A percentile compares a stretch with the other conserved stretches of the same genome.
These are phyloP conservation scores for Camponotus vicinus DNA, from an alignment of 1,140 invertebrate species.

Conservation along the genomic window DNA sequence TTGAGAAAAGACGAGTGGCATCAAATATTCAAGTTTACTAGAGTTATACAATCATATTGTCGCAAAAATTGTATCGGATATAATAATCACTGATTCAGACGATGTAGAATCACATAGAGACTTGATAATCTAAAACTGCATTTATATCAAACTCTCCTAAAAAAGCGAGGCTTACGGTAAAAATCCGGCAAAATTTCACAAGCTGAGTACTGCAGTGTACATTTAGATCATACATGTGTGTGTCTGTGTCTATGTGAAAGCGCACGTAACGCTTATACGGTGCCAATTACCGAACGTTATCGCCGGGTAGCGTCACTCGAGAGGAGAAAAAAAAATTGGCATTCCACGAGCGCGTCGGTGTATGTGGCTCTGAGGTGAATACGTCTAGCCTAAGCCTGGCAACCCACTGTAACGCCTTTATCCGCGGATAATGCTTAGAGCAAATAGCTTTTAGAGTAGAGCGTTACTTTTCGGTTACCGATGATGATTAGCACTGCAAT, in stretches of 20 bases:
- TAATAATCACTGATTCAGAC: neutral
- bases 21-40: neutral
- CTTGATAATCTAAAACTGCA: neutral
- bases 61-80: neutral
- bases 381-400: slow-evolving; percentile 39
- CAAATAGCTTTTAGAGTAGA: slow-evolving; percentile 83
- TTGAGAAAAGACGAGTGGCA: neutral
- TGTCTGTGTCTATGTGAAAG: slow-evolving; percentile 6
- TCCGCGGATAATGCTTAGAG: slow-evolving; percentile 78
- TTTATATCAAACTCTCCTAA: neutral
- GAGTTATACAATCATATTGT: neutral
- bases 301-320: slow-evolving; percentile 67
- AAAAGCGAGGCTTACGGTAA: neutral
- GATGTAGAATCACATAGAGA: neutral
- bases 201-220: slow-evolving; percentile 20
- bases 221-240: neutral
- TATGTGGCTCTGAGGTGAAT: slow-evolving; percentile 52
- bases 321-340: slow-evolving; percentile 58
- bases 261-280: slow-evolving; percentile 74
- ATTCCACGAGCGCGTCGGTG: slow-evolving; percentile 36
- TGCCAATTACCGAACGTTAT: slow-evolving; percentile 83
- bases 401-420: slow-evolving; percentile 70
- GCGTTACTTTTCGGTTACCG: slow-evolving; percentile 82
- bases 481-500: slow-evolving; percentile 84
- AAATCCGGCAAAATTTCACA: slow-evolving; percentile 66